phyloP scores from a whole-genome alignment of 2,797 vertebrate species.

The Clarias fuscus region DNA sequence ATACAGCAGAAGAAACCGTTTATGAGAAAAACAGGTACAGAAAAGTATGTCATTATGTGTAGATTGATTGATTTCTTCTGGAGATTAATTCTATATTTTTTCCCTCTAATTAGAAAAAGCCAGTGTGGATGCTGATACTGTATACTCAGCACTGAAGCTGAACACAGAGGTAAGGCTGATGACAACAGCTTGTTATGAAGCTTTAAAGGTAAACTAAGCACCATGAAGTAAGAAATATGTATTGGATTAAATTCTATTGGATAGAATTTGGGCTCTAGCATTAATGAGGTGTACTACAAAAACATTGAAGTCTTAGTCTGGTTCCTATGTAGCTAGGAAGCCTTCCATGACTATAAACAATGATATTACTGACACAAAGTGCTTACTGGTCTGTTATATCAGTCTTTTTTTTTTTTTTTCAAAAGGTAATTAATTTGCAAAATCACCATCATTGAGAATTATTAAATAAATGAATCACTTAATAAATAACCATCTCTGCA shows the following conservation, averaged over 20 bases:
- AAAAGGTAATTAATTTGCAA: too few species aligned
- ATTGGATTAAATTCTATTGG: not conserved
- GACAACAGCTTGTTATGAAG: not conserved
- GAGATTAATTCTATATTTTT: not conserved
- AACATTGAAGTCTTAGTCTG: too few species aligned
- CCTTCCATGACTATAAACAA: not conserved
- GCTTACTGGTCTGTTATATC: not conserved
- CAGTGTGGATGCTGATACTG: not conserved
- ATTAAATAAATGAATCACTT: too few species aligned
- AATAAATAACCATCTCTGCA: too few species aligned
- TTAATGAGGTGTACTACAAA: not conserved
- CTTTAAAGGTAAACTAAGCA: not conserved
- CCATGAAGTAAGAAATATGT: not conserved
- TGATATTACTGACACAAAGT: not conserved
- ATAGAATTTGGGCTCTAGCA: not conserved
- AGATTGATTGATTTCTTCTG: not conserved
- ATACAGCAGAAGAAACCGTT: not conserved
- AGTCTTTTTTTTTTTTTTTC: too few species aligned
- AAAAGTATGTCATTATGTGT: not conserved
- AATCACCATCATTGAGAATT: too few species aligned
- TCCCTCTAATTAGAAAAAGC: not conserved
- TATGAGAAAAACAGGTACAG: not conserved
- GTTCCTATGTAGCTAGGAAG: too few species aligned
- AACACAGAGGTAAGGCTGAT: not conserved
- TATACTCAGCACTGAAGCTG: not conserved